phyloP scores from a whole-genome alignment of 2,888 invertebrate genomes.

The Cryptophagus acutangulus region DNA sequence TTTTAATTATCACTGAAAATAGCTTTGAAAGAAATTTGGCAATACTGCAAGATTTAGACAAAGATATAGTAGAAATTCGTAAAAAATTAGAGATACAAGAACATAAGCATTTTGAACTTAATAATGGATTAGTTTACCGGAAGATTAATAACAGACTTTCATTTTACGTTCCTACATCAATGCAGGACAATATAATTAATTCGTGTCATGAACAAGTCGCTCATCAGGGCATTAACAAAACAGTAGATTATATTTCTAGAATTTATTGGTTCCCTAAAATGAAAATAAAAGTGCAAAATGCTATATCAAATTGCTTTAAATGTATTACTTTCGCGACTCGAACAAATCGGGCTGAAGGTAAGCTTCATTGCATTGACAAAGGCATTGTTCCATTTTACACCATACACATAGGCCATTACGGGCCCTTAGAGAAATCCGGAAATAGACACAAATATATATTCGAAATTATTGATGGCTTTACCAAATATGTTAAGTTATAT shows the following conservation, averaged over 20 bases:
- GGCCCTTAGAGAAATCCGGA: conserved; percentile 3
- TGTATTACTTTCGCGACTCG: conserved; percentile 3
- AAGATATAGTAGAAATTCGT: conserved; percentile 5
- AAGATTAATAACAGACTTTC: conserved; percentile 15
- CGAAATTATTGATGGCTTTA: conserved; percentile 6
- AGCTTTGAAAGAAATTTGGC: conserved; percentile 25
- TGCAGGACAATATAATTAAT: conserved; percentile 18
- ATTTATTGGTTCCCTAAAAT: conserved; percentile 8
- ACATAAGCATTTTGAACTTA: conserved; percentile 19
- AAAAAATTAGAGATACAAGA: conserved; percentile 24
- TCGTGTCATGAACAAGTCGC: conserved; percentile 14
- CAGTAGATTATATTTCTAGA: background rate
- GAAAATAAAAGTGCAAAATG: background rate
- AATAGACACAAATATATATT: conserved; percentile 7
- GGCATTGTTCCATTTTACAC: conserved; percentile 7
- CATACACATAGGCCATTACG: conserved; percentile 5
- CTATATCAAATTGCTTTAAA: conserved; percentile 5
- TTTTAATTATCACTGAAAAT: conserved; percentile 26
- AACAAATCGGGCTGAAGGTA: background rate
- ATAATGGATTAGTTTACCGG: conserved; percentile 25
- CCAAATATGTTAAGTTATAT: conserved; percentile 6
- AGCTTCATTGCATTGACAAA: conserved; percentile 3
- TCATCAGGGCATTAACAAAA: conserved; percentile 12
- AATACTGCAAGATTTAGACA: conserved; percentile 23
- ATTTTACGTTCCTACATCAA: conserved; percentile 25